Percentiles rank a stretch among this genome's conserved stretches.
Conservation (phyloP, 1,140 invertebrate species). For the Armadillidium nasatum region DNA sequence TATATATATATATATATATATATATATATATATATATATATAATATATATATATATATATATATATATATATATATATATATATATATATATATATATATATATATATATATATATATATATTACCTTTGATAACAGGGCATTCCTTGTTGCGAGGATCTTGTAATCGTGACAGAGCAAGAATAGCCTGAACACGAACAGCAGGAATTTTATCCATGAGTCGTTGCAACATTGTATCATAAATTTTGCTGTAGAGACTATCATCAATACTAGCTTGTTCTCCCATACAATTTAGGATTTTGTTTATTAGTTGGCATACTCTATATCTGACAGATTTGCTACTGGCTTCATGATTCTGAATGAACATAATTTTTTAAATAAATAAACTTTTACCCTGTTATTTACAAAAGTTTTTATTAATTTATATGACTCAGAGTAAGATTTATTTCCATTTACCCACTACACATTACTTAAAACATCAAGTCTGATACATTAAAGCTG, state of each 20-base stretch:
- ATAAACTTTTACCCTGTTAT: neutral
- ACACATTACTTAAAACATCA: constrained; percentile 14
- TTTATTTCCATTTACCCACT: too few relatives aligned
- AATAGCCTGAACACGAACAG: constrained; percentile 71
- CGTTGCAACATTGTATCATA: constrained; percentile 64
- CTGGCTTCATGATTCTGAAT: constrained; percentile 55
- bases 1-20: neutral
- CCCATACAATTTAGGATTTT: constrained; percentile 66
- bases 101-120: too few relatives aligned
- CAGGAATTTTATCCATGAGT: constrained; percentile 64
- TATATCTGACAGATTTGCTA: constrained; percentile 61
- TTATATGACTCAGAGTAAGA: neutral
- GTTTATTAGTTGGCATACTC: constrained; percentile 69
- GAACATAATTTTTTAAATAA: constrained; percentile 2
- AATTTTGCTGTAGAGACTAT: constrained; percentile 67
- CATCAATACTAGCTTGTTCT: constrained; percentile 69
- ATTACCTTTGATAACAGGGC: constrained; percentile 64
- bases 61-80: constrained; percentile 1
- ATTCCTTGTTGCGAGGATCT: constrained; percentile 67
- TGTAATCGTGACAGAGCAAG: constrained; percentile 72
- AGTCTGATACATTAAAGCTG: neutral
- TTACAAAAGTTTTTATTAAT: neutral
- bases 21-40: neutral
- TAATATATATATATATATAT: neutral
- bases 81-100: neutral